These are phyloP conservation scores for Zalophus californianus DNA, from an alignment of 2,797 vertebrate species.

Conservation along the genomic window DNA sequence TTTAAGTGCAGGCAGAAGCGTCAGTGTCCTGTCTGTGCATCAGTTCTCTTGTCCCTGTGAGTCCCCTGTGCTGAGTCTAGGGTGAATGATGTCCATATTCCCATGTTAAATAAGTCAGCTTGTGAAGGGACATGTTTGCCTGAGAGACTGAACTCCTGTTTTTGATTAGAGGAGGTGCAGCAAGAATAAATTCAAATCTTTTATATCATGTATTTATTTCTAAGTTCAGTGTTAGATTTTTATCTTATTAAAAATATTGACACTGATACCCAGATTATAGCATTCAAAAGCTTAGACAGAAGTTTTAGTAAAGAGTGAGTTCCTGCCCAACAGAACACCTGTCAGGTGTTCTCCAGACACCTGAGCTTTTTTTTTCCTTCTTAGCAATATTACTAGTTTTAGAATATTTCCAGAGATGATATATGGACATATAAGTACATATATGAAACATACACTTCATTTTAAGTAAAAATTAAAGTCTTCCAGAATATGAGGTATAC, in stretches of 20 bases:
- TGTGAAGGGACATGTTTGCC: background rate
- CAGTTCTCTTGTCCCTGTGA: background rate
- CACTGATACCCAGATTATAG: background rate
- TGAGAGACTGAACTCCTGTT: background rate
- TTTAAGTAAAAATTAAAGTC: background rate
- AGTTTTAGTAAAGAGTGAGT: background rate
- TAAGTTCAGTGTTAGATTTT: background rate
- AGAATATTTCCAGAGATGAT: background rate
- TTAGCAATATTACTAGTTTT: background rate
- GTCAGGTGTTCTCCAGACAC: background rate
- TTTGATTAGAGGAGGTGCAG: background rate
- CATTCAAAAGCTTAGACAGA: background rate
- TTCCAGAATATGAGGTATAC: background rate
- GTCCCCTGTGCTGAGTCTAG: background rate
- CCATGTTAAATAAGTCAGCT: background rate
- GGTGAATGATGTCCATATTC: background rate
- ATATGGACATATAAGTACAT: background rate
- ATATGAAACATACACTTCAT: background rate
- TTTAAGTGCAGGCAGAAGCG: background rate
- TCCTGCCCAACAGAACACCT: background rate
- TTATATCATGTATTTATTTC: background rate
- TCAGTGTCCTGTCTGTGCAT: background rate
- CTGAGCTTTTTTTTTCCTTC: background rate
- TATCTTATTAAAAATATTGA: background rate
- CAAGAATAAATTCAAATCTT: background rate